Conservation (phyloP, 37 sponge, comb jelly and placozoan species). For the Trichoplax adhaerens region DNA sequence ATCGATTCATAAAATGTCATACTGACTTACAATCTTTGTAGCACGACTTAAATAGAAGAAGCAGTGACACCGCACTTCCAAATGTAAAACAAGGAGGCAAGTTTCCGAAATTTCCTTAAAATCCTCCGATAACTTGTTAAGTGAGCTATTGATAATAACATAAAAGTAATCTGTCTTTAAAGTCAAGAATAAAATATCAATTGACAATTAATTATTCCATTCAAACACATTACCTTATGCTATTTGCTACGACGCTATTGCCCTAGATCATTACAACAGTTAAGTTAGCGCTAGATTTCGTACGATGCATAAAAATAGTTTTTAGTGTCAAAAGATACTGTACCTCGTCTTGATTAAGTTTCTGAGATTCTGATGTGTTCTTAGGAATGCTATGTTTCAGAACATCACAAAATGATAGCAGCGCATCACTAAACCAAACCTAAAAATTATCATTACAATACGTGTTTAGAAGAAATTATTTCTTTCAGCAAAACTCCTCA, state of each 20-base stretch:
- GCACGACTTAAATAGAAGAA: conserved; percentile 50
- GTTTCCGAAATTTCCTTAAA: conserved; percentile 27
- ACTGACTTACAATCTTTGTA: conserved; percentile 27
- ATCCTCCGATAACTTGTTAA: conserved; percentile 1
- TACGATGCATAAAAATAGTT: too few relatives aligned
- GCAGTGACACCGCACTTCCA: conserved; percentile 77
- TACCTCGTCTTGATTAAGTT: too few relatives aligned
- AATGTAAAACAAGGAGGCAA: conserved; percentile 46
- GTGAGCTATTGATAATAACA: background rate
- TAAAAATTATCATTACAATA: background rate
- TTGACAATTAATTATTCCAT: too few relatives aligned
- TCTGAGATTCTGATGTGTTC: too few relatives aligned
- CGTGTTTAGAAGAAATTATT: background rate
- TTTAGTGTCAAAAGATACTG: too few relatives aligned
- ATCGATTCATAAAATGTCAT: too few relatives aligned
- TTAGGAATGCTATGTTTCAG: too few relatives aligned
- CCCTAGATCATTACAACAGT: background rate
- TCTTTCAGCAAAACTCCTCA: background rate
- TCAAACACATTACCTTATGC: conserved; percentile 2
- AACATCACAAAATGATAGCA: conserved; percentile 8
- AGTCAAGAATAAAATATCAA: too few relatives aligned
- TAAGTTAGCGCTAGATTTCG: too few relatives aligned
- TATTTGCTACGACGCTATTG: background rate
- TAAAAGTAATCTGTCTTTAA: too few relatives aligned
- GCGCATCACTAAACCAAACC: conserved; percentile 35